Percentiles rank a stretch among this genome's conserved stretches.
Conservation (phyloP, 2,797 vertebrate species). For the Emydoidea blandingii region DNA sequence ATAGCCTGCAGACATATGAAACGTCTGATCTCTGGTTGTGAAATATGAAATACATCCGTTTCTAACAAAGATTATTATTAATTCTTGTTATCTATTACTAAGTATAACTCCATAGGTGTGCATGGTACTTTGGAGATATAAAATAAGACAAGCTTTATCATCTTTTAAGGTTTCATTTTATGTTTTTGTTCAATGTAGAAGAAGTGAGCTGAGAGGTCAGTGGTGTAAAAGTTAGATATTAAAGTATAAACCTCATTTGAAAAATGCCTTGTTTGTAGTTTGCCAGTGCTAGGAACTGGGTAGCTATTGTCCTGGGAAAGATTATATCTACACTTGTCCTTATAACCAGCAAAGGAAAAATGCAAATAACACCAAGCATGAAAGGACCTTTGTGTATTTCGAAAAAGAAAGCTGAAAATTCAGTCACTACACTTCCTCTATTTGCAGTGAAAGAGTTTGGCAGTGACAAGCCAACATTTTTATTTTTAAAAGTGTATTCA, state of each 20-base stretch:
- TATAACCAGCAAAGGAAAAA: background rate
- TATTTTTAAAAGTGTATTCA: background rate
- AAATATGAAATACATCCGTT: fast-evolving
- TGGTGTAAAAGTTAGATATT: slow-evolving; percentile 7
- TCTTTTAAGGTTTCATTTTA: background rate
- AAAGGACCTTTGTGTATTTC: background rate
- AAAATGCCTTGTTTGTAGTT: background rate
- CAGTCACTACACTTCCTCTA: background rate
- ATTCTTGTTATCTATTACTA: fast-evolving
- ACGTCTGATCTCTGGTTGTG: too few relatives aligned
- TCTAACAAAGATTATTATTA: background rate
- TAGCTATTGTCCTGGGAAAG: background rate
- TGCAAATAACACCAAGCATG: background rate
- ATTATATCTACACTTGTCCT: background rate
- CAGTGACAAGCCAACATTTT: background rate
- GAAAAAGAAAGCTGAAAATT: background rate
- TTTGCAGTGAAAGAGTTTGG: background rate
- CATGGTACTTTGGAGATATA: fast-evolving
- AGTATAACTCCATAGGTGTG: fast-evolving
- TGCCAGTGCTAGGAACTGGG: background rate
- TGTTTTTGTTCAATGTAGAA: fast-evolving
- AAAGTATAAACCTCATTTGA: background rate
- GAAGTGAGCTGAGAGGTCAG: background rate
- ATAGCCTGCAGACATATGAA: background rate
- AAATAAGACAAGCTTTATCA: background rate